Conservation (phyloP, 1,140 invertebrate genomes). For the Yoshiicerus persimilis region DNA sequence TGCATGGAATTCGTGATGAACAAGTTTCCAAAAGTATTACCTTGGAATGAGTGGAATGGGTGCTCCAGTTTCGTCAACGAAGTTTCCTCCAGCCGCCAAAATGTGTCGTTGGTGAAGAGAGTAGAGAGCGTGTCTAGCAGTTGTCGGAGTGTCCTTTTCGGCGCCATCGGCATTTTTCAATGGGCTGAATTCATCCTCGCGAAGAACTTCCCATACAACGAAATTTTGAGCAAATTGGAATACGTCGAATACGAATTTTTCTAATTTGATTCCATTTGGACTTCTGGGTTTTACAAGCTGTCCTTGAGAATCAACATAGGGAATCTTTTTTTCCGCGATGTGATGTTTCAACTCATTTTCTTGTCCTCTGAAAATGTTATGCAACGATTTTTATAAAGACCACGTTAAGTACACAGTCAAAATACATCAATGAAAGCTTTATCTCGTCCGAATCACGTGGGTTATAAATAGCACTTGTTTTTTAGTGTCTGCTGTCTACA, state of each 20-base stretch:
- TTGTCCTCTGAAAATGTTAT: conserved; percentile 56
- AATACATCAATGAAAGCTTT: neutral
- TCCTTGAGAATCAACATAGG: conserved; percentile 75
- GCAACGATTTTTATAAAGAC: neutral
- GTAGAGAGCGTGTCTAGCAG: conserved; percentile 76
- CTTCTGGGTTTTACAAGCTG: conserved; percentile 70
- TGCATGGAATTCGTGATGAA: neutral
- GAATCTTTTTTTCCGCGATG: conserved; percentile 97
- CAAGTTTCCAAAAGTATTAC: conserved; percentile 49
- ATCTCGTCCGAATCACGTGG: neutral
- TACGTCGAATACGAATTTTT: conserved; percentile 99
- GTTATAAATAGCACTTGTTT: neutral
- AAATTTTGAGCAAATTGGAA: conserved; percentile 91
- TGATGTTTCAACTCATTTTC: conserved; percentile 82
- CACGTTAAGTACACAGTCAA: neutral
- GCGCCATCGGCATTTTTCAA: conserved; percentile 88
- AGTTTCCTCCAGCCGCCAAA: conserved; percentile 75
- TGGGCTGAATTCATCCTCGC: conserved; percentile 94
- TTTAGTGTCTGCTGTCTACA: neutral
- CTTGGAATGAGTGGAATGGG: conserved; percentile 58
- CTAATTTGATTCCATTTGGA: conserved; percentile 93
- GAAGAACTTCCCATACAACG: conserved; percentile 87
- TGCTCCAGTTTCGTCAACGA: conserved; percentile 58
- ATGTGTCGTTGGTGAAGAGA: conserved; percentile 82
- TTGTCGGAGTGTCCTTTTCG: conserved; percentile 87